Base-by-base conservation (phyloP, 2,888 invertebrate species). In the Nysson spinosus region DNA sequence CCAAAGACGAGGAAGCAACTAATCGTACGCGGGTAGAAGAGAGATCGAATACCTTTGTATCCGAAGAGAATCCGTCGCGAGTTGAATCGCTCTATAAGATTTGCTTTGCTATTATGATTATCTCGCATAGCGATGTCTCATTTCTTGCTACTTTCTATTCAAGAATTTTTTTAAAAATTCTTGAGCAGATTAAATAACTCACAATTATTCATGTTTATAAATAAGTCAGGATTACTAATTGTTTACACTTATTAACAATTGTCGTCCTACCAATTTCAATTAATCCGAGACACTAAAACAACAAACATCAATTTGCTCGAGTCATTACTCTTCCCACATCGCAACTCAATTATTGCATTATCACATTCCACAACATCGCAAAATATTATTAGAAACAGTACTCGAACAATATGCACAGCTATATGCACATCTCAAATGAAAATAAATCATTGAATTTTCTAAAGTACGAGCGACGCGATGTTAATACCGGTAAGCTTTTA, bases 11-110 rank as follows among this genome's bases (percentile, higher is more conserved):
- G 46, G 44, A 51, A 52, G 49, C 35, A 39, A 43, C 51, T 32
- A 58, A 69, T 69, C 64, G 47, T 47, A 40, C 43, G 46, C 22
- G 44, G 17, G 63, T 32, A 40, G 47, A 46, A 54, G 46, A 50
- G 46, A 60, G 58, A 69, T 55, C 64, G 56, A 52, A 40, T 26
- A 63, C 32, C 68, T 68, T 63, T 72, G 63, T n/a, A n/a, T 72
- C 58, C 52, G 35, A n/a, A n/a, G 12, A 12, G 39, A 42, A 58
- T 65, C 50, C 52, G 37, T 28, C 49, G 55, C 67, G 44, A 56
- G 46, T 67, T 61, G 47, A 39, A 20, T 39, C 44, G 35, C 55
- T 28, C 40, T 34, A 26, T 17, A 20, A n/a, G 34, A 30, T 35
- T 50, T 20, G 35, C 30, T 54, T 46, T 7, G 28, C 11, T 11